A percentile compares a stretch with the other conserved stretches of the same genome.
Conservation (phyloP, 30 jellyfish, hydroid and myxozoan species). For the Sanderia malayensis region DNA sequence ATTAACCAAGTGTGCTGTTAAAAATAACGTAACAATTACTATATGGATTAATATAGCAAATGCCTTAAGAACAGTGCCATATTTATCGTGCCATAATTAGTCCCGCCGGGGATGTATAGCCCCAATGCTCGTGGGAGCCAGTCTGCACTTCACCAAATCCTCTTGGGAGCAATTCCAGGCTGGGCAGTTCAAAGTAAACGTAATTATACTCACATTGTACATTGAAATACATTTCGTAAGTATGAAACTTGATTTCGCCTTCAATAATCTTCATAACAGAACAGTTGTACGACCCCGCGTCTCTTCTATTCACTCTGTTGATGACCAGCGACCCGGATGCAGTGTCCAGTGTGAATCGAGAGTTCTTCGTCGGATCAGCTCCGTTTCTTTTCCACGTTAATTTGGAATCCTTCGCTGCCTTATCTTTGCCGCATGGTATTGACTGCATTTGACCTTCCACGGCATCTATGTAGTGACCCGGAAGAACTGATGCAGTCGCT, state of each 20-base stretch:
- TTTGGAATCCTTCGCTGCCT: slow-evolving; percentile 36
- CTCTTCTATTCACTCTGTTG: slow-evolving; percentile 64
- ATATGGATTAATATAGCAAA: too few relatives aligned
- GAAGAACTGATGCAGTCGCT: slow-evolving; percentile 87
- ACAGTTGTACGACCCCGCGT: slow-evolving; percentile 85
- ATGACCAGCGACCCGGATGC: slow-evolving; percentile 77
- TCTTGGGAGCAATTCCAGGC: too few relatives aligned
- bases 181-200: too few relatives aligned
- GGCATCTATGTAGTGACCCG: slow-evolving; percentile 87
- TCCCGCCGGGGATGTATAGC: too few relatives aligned
- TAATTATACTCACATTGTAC: slow-evolving; percentile 90
- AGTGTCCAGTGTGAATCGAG: slow-evolving; percentile 65
- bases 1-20: too few relatives aligned
- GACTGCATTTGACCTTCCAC: slow-evolving; percentile 69
- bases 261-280: slow-evolving; percentile 58
- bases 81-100: too few relatives aligned
- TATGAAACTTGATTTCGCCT: slow-evolving; percentile 44
- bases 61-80: too few relatives aligned
- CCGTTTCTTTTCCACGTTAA: slow-evolving; percentile 86
- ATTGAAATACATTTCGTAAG: slow-evolving; percentile 88
- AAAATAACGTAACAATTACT: too few relatives aligned
- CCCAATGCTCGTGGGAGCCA: too few relatives aligned
- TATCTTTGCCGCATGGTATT: slow-evolving; percentile 80
- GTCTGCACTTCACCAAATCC: too few relatives aligned
- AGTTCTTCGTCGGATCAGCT: slow-evolving; percentile 62